Percentiles rank a stretch among this genome's conserved stretches.
Conservation (phyloP, 2,113 vertebrate species). For the Hyaena hyaena region DNA sequence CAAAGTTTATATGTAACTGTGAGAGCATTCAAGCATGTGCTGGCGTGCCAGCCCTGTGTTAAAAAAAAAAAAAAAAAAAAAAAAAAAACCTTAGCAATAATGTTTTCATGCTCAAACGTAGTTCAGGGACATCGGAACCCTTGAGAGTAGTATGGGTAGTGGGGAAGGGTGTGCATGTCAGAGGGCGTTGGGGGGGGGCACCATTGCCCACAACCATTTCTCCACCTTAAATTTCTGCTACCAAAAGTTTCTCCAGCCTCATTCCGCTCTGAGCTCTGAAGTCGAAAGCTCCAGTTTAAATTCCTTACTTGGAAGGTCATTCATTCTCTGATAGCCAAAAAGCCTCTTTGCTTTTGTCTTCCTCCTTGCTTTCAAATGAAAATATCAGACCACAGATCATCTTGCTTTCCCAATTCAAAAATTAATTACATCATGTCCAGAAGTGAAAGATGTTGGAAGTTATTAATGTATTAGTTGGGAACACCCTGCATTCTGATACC, state of each 20-base stretch:
- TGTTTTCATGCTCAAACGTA: slow-evolving; percentile 74
- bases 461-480: slow-evolving; percentile 67
- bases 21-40: slow-evolving; percentile 82
- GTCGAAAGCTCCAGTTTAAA: slow-evolving; percentile 84
- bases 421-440: slow-evolving; percentile 78
- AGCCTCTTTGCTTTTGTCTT: slow-evolving; percentile 88
- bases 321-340: slow-evolving; percentile 86
- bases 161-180: not conserved
- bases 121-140: slow-evolving; percentile 68
- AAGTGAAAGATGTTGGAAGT: slow-evolving; percentile 71
- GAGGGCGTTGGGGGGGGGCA: not conserved
- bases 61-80: not conserved
- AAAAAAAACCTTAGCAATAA: slow-evolving; percentile 81
- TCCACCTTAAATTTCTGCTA: slow-evolving; percentile 82
- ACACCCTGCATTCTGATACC: slow-evolving; percentile 74
- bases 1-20: slow-evolving; percentile 70
- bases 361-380: slow-evolving; percentile 85
- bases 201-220: slow-evolving; percentile 55
- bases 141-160: slow-evolving; percentile 49
- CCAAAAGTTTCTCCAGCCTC: slow-evolving; percentile 83
- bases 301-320: slow-evolving; percentile 90
- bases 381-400: slow-evolving; percentile 78
- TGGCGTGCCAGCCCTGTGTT: slow-evolving; percentile 80
- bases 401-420: slow-evolving; percentile 80
- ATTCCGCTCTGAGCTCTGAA: slow-evolving; percentile 83